phyloP scores from a whole-genome alignment of 2,888 invertebrate species.

The Campoplex capitator region DNA sequence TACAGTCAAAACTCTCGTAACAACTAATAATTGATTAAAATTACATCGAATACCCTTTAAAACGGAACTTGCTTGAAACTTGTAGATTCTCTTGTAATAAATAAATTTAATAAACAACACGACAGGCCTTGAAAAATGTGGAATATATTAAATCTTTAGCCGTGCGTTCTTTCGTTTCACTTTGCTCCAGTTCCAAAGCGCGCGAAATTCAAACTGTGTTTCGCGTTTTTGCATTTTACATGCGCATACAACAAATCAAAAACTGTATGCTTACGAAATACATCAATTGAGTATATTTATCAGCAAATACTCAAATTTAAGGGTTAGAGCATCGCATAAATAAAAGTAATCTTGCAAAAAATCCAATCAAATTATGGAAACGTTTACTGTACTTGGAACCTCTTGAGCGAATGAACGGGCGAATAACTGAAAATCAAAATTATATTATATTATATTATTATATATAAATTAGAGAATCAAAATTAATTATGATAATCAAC shows the following conservation, averaged over 20 bases:
- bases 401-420: background rate
- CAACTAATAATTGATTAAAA: background rate
- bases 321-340: background rate
- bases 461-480: background rate
- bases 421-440: background rate
- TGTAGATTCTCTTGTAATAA: background rate
- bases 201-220: background rate
- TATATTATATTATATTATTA: too few relatives aligned
- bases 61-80: background rate
- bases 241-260: background rate
- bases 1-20: slow-evolving; percentile 5
- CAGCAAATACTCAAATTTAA: background rate
- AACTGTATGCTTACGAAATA: background rate
- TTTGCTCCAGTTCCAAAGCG: background rate
- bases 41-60: background rate
- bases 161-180: background rate
- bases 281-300: background rate
- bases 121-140: too few relatives aligned
- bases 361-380: background rate
- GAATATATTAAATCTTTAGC: background rate
- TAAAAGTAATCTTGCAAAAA: background rate
- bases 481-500: background rate
- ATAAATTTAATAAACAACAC: background rate
- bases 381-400: background rate
- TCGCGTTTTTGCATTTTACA: background rate